phyloP scores from a whole-genome alignment of 2,888 invertebrate genomes.

The Lissocephala sabroskyi region DNA sequence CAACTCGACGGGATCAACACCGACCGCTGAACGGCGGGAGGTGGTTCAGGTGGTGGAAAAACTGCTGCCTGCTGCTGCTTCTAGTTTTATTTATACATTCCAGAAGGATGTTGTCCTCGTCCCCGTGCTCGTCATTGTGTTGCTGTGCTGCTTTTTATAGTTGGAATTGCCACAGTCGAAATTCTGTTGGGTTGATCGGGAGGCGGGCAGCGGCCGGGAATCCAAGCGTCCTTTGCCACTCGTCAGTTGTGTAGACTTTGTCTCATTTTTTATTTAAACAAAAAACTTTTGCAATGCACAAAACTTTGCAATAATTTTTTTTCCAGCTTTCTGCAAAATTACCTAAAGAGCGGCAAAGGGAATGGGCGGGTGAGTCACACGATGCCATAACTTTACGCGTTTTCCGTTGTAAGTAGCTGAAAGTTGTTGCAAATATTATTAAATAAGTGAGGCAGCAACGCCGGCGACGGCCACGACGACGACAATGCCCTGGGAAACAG shows the following conservation, averaged over 20 bases:
- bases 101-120: background rate
- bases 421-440: constrained; percentile 42
- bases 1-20: too few relatives aligned
- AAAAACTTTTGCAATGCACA: constrained; percentile 37
- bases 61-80: constrained; percentile 35
- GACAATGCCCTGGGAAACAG: too few relatives aligned
- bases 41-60: constrained; percentile 53
- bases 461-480: constrained; percentile 4
- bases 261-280: constrained; percentile 53
- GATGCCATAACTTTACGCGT: constrained; percentile 32
- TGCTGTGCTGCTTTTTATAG: constrained; percentile 26
- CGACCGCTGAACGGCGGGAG: too few relatives aligned
- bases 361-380: constrained; percentile 12
- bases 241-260: constrained; percentile 45
- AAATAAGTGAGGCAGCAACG: constrained; percentile 30
- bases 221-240: constrained; percentile 39
- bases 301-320: constrained; percentile 25
- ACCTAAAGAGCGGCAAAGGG: constrained; percentile 24
- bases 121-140: constrained; percentile 5
- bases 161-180: constrained; percentile 29
- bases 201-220: too few relatives aligned
- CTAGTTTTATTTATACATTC: constrained; percentile 43
- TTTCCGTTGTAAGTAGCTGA: constrained; percentile 27
- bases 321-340: constrained; percentile 24
- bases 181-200: constrained; percentile 24